Percentiles rank a stretch among this genome's conserved stretches.
phyloP scores from a whole-genome alignment of 2,888 invertebrate genomes.

The Prosopocoilus inquinatus region DNA sequence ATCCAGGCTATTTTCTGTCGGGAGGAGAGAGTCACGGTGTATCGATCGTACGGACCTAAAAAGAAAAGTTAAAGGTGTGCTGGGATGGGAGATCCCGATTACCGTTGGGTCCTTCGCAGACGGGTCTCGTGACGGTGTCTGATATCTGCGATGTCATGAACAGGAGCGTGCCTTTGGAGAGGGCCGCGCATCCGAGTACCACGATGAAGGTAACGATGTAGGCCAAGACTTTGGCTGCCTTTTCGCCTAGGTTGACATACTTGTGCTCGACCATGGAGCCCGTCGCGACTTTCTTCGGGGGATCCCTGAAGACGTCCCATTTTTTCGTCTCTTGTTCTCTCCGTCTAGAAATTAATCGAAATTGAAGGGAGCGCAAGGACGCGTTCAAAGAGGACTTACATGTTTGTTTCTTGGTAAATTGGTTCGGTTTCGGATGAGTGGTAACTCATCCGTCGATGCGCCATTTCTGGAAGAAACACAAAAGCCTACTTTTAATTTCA shows the following conservation, averaged over 20 bases:
- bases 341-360: constrained; percentile 5
- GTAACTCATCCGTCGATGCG: too few relatives aligned
- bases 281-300: constrained; percentile 64
- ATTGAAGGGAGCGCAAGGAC: neutral
- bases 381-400: too few relatives aligned
- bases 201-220: constrained; percentile 66
- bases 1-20: constrained; percentile 73
- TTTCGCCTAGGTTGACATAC: constrained; percentile 62
- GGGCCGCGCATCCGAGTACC: constrained; percentile 65
- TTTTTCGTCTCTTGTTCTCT: constrained; percentile 52
- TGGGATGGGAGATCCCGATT: constrained; percentile 47
- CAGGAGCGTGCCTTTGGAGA: constrained; percentile 71
- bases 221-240: constrained; percentile 65
- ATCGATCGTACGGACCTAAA: constrained; percentile 32
- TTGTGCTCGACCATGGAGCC: constrained; percentile 66
- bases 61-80: too few relatives aligned
- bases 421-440: too few relatives aligned
- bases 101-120: constrained; percentile 54
- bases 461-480: too few relatives aligned
- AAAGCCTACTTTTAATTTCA: too few relatives aligned
- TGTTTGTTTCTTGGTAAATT: too few relatives aligned
- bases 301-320: constrained; percentile 80
- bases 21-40: constrained; percentile 59
- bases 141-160: constrained; percentile 70
- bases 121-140: neutral